These are phyloP conservation scores for Mya arenaria DNA, from an alignment of 1,140 invertebrate species.

Conservation along the genomic window DNA sequence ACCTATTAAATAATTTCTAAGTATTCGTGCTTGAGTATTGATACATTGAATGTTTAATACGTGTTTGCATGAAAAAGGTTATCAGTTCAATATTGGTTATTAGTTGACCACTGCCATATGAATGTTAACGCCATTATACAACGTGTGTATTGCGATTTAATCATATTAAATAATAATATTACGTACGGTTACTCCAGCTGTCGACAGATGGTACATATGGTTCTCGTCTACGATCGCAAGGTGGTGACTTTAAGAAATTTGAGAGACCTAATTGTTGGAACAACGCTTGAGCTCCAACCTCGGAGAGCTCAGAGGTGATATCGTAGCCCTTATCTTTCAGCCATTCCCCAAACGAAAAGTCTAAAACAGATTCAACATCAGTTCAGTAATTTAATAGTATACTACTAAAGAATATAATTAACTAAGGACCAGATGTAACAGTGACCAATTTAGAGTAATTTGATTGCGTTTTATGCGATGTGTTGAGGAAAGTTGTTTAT, in stretches of 20 bases:
- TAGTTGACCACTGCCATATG: neutral
- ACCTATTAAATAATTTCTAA: too few species aligned
- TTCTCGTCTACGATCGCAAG: slow-evolving; percentile 8
- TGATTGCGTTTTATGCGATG: too few species aligned
- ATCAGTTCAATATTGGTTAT: neutral
- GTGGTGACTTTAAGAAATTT: neutral
- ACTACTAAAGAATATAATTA: too few species aligned
- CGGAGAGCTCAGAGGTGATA: neutral
- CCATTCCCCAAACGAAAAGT: slow-evolving; percentile 33
- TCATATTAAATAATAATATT: neutral
- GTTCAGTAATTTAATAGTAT: too few species aligned
- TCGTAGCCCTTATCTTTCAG: neutral
- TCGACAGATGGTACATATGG: slow-evolving; percentile 21
- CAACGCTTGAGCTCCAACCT: neutral
- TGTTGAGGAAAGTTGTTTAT: too few species aligned
- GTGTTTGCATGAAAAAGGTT: too few species aligned
- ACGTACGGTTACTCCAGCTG: slow-evolving; percentile 38
- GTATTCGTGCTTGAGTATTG: too few species aligned
- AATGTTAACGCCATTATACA: neutral
- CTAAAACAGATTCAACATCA: slow-evolving; percentile 7
- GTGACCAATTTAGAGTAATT: neutral
- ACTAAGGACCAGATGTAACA: neutral
- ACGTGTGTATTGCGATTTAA: neutral
- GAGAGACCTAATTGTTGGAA: neutral
- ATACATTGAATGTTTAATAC: too few species aligned